These are phyloP conservation scores for Bagarius yarrelli DNA, from an alignment of 2,113 vertebrate genomes.

Conservation along the genomic window DNA sequence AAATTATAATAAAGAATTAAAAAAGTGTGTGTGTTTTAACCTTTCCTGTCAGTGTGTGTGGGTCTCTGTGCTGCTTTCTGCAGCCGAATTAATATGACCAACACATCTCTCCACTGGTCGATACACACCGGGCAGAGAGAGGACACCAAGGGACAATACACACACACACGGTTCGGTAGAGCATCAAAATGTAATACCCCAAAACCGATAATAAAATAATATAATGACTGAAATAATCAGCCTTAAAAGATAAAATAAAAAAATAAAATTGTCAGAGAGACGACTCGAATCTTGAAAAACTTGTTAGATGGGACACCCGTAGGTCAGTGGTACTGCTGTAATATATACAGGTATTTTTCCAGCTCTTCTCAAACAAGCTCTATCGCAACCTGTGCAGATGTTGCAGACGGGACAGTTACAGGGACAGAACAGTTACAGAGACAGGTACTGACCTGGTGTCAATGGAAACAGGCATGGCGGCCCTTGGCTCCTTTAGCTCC, in stretches of 20 bases:
- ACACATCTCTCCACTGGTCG: conserved; percentile 22
- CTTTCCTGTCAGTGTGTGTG: not conserved
- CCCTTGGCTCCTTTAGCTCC: conserved; percentile 76
- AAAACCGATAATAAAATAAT: too few species aligned
- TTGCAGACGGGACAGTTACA: too few species aligned
- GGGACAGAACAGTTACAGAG: not conserved
- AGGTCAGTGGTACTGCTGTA: too few species aligned
- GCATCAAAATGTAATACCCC: too few species aligned
- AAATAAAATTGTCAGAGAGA: too few species aligned
- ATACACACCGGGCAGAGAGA: conserved; percentile 27
- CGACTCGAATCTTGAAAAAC: too few species aligned
- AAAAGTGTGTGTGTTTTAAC: not conserved
- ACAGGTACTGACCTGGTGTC: conserved; percentile 73
- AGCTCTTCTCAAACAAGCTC: not conserved
- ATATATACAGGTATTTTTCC: too few species aligned
- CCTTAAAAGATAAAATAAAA: too few species aligned
- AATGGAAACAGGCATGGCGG: conserved; percentile 63
- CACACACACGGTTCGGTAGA: too few species aligned
- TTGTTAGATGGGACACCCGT: too few species aligned
- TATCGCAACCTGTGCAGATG: not conserved
- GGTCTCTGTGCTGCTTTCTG: not conserved
- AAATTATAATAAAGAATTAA: not conserved
- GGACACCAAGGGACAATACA: conserved; percentile 9
- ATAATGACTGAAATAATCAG: too few species aligned
- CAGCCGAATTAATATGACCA: conserved; percentile 28